Evolutionary conservation across 1,140 invertebrate genomes (phyloP).

Genomic region (Bombus balteatus): DNA sequence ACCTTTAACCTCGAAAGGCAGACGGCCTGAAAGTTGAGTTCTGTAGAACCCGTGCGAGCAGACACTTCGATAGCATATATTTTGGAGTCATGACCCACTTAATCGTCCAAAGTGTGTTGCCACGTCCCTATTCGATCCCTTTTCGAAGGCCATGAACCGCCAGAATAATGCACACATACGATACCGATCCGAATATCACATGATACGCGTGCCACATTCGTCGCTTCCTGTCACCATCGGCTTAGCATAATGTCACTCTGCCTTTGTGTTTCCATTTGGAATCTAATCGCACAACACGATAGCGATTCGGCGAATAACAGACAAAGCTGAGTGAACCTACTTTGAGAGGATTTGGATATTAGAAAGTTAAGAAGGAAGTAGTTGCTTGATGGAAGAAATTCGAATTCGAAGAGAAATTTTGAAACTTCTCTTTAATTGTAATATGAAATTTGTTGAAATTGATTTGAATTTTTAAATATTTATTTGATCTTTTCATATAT

Average conservation of each 20-base stretch:
- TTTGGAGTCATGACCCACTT: conserved; percentile 77
- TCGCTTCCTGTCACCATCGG: neutral
- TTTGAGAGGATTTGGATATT: neutral
- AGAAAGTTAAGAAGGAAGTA: neutral
- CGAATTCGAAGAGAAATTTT: neutral
- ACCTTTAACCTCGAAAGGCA: conserved; percentile 58
- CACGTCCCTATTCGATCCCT: conserved; percentile 44
- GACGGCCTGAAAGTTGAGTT: conserved; percentile 37
- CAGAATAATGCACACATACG: conserved; percentile 10
- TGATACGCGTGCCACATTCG: conserved; percentile 32
- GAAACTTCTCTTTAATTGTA: neutral
- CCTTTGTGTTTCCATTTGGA: neutral
- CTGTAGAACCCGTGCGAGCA: conserved; percentile 15
- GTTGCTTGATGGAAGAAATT: neutral
- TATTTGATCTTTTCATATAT: neutral
- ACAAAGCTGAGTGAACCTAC: neutral
- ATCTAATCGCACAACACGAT: neutral
- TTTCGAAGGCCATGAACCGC: conserved; percentile 60
- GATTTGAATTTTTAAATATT: too few relatives aligned
- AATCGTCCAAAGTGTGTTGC: conserved; percentile 36
- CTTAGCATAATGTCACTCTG: conserved; percentile 16
- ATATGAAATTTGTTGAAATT: neutral
- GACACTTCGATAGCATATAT: conserved; percentile 54
- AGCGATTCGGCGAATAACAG: neutral
- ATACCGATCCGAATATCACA: conserved; percentile 44